phyloP scores from a whole-genome alignment of 2,888 invertebrate genomes.

The Volucella inflata region DNA sequence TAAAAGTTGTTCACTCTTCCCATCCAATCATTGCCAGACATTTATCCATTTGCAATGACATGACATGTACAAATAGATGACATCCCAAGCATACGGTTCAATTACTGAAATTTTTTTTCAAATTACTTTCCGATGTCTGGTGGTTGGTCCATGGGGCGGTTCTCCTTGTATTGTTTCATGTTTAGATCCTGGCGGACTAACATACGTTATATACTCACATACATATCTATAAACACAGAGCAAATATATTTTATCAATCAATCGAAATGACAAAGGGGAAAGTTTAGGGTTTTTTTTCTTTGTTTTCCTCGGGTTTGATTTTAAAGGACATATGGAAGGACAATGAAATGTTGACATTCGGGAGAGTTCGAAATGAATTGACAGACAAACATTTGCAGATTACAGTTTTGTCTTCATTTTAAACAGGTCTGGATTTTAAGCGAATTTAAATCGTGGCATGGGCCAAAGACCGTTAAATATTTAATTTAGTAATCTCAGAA shows the following conservation, averaged over 20 bases:
- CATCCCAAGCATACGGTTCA: slow-evolving; percentile 41
- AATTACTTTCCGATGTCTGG: slow-evolving; percentile 37
- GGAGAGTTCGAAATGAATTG: background rate
- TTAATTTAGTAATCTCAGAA: no score
- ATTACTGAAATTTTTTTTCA: slow-evolving; percentile 21
- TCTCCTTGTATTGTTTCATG: slow-evolving; percentile 9
- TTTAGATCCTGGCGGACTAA: background rate
- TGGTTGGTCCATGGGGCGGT: background rate
- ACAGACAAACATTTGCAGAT: background rate
- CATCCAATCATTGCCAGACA: slow-evolving; percentile 19
- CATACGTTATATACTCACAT: no score
- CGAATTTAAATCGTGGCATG: no score
- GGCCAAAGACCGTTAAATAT: background rate
- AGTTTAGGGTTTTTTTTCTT: slow-evolving; percentile 4
- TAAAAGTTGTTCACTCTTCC: background rate
- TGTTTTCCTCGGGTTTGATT: background rate
- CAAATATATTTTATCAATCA: slow-evolving; percentile 51
- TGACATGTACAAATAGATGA: slow-evolving; percentile 39
- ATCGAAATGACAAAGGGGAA: slow-evolving; percentile 10
- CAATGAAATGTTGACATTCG: background rate
- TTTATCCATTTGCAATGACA: slow-evolving; percentile 32
- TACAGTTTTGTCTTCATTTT: no score
- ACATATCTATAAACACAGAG: slow-evolving; percentile 17
- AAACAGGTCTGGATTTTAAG: no score
- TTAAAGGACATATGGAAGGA: slow-evolving; percentile 13